Base-by-base conservation (phyloP, 2,888 invertebrate species). In the Anodontia alba region DNA sequence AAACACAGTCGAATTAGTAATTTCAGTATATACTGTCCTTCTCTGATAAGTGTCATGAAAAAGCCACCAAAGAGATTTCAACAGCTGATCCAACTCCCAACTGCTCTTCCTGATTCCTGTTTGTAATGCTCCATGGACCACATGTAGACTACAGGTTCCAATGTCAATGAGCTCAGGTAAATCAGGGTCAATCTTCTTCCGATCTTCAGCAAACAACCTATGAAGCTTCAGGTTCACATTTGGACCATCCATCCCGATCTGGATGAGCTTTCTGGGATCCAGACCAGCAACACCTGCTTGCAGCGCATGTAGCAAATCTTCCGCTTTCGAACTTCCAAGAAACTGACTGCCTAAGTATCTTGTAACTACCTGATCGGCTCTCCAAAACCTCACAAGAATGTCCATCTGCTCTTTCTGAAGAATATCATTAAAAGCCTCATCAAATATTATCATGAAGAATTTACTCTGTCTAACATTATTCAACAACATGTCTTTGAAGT, bases 81-180 rank as follows among this genome's bases (percentile, higher is more conserved):
- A 36, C 1, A 80, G 0, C 42, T 49, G 26, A 1, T 71, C 68
- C 10, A 76, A 38, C 29, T 72, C 67, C 89, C 91, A 92, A 1
- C 77, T 68, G 17, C 86, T 83, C 70, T 73, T 79, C 26, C 79
- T 81, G n/a, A 89, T 81, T 1, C 89, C 91, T 15, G 90, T 86
- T 81, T 91, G 90, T 33, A 92, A 90, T 23, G 89, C 87, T n/a
- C 90, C 88, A 85, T 93, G 89, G 26, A 92, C 78, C 26, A 87
- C 83, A 77, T 92, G 92, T 10, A 93, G 81, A 69, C 91, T 90
- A 69, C 92, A 93, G 54, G 86, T 87, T 51, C 91, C 91, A 54
- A 92, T 81, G 33, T 92, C 83, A 26, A 93, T 62, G 20, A 90
- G 38, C 36, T 70, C 70, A 36, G 76, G 71, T 33, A 76, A 43